A percentile compares a stretch with the other conserved stretches of the same genome.
phyloP scores from a whole-genome alignment of 2,888 invertebrate species.

The Zelleria hepariella region DNA sequence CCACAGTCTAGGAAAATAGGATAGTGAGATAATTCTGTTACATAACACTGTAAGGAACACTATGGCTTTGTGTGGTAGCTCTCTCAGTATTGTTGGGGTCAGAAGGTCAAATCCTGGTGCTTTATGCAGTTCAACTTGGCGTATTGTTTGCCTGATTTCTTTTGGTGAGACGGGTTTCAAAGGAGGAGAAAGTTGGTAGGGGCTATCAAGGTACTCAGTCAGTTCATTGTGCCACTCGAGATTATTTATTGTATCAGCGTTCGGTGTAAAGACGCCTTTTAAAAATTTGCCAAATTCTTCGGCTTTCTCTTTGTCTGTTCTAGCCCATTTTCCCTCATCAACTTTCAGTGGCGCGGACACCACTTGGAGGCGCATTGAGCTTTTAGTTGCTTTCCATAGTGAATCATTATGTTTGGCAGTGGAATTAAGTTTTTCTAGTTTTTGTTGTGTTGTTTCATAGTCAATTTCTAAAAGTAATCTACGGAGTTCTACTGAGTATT shows the following conservation, averaged over 20 bases:
- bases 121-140: slow-evolving; percentile 11
- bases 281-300: neutral
- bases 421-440: slow-evolving; percentile 1
- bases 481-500: neutral
- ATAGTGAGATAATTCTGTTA: slow-evolving; percentile 12
- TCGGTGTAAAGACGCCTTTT: neutral
- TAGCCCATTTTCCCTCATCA: slow-evolving; percentile 2
- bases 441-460: slow-evolving; percentile 7
- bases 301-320: neutral
- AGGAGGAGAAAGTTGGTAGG: slow-evolving; percentile 5
- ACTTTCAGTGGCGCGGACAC: slow-evolving; percentile 4
- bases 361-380: slow-evolving; percentile 10
- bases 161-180: neutral
- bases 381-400: slow-evolving; percentile 17
- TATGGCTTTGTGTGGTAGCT: slow-evolving; percentile 13
- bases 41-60: slow-evolving; percentile 9
- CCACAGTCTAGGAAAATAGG: slow-evolving; percentile 14
- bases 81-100: slow-evolving; percentile 9
- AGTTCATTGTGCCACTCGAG: neutral
- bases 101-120: slow-evolving; percentile 18
- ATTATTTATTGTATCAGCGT: neutral
- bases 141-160: slow-evolving; percentile 4
- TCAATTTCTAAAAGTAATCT: neutral
- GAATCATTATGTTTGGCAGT: slow-evolving; percentile 12
- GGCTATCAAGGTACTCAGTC: neutral